These are phyloP conservation scores for Drosophila mayaguana DNA, from an alignment of 2,888 invertebrate genomes.

Conservation along the genomic window DNA sequence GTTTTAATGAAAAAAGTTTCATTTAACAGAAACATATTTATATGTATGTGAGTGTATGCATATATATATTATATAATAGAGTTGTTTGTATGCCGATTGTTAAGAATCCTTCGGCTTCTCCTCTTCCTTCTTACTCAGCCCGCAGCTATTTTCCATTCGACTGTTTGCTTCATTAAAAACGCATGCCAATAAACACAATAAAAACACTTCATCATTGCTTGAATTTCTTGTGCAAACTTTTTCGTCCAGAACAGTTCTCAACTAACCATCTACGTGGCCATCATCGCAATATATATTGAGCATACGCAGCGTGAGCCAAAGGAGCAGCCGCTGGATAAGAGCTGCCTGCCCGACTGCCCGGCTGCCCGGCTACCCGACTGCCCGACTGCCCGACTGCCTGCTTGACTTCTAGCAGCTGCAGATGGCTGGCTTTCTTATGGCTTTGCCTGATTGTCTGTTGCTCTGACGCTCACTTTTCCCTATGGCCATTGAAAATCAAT, in stretches of 20 bases:
- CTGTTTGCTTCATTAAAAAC: conserved; percentile 72
- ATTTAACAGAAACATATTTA: conserved; percentile 41
- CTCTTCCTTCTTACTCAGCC: not conserved
- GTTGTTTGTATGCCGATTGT: conserved; percentile 38
- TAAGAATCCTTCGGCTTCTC: not conserved
- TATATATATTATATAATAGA: conserved; percentile 45
- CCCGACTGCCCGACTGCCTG: not conserved
- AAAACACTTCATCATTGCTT: conserved; percentile 76
- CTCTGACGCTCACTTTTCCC: conserved; percentile 45
- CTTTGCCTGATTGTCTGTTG: conserved; percentile 62
- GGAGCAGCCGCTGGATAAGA: conserved; percentile 3
- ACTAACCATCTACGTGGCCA: conserved; percentile 52
- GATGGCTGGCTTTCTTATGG: conserved; percentile 20
- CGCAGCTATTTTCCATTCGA: conserved; percentile 14
- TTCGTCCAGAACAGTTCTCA: conserved; percentile 40
- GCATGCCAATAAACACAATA: conserved; percentile 68
- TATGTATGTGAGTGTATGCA: not conserved
- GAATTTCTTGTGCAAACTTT: conserved; percentile 76
- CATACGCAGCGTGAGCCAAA: conserved; percentile 70
- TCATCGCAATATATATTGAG: conserved; percentile 59
- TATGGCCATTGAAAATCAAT: conserved; percentile 74
- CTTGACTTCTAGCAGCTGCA: conserved; percentile 8
- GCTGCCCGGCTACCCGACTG: not conserved
- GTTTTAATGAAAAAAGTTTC: conserved; percentile 78
- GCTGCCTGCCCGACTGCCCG: not conserved